Conservation (phyloP, 1,140 invertebrate species). For the Drosophila sulfurigaster region DNA sequence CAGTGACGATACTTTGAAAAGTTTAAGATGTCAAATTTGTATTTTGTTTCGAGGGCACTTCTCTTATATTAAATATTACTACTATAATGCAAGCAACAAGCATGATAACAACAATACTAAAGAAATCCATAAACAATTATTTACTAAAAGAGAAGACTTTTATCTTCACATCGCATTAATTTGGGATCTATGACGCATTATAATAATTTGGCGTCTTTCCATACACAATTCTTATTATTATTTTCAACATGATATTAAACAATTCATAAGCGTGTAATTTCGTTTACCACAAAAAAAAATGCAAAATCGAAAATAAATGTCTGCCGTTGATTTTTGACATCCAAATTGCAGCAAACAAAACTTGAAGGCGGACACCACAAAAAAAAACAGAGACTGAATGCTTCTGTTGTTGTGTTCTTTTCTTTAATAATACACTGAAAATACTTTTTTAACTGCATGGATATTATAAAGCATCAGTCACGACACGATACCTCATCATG, state of each 20-base stretch:
- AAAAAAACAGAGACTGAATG: conserved; percentile 20
- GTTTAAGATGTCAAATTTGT: too few relatives aligned
- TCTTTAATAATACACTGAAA: conserved; percentile 73
- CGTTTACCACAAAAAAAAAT: conserved; percentile 56
- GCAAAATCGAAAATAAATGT: conserved; percentile 52
- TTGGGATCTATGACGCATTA: too few relatives aligned
- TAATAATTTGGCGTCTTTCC: too few relatives aligned
- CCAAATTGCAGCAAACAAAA: conserved; percentile 74
- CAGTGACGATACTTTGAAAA: too few relatives aligned
- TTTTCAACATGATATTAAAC: conserved; percentile 39
- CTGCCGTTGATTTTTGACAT: conserved; percentile 78
- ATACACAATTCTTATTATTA: neutral
- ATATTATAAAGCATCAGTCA: conserved; percentile 84
- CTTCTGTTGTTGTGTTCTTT: conserved; percentile 17
- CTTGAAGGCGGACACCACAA: conserved; percentile 50
- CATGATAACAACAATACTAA: too few relatives aligned
- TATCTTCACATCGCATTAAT: too few relatives aligned
- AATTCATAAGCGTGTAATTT: conserved; percentile 78
- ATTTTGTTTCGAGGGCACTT: too few relatives aligned
- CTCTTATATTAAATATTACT: too few relatives aligned
- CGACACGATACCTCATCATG: conserved; percentile 47
- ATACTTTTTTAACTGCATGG: conserved; percentile 76
- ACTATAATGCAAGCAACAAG: too few relatives aligned
- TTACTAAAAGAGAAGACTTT: too few relatives aligned
- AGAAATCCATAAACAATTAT: too few relatives aligned